These are phyloP conservation scores for Agrochola circellaris DNA, from an alignment of 2,888 invertebrate species.

Conservation along the genomic window DNA sequence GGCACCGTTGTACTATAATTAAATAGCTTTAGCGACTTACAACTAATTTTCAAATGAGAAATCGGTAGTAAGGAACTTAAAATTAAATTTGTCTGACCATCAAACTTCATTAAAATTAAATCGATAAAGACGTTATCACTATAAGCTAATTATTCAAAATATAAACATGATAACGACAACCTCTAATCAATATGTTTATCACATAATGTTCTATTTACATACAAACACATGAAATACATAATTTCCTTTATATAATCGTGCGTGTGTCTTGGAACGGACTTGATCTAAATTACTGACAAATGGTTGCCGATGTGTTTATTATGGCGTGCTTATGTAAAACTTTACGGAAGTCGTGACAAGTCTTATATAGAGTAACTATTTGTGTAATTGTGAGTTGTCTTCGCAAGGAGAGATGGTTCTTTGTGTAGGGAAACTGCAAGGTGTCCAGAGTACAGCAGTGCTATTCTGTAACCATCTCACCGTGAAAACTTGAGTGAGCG, in stretches of 20 bases:
- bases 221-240: neutral
- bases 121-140: neutral
- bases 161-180: neutral
- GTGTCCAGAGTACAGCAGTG: neutral
- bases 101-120: neutral
- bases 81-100: neutral
- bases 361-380: slow-evolving; percentile 7
- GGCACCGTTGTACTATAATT: no score
- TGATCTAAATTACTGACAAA: slow-evolving; percentile 58
- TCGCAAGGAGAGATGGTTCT: slow-evolving; percentile 8
- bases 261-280: slow-evolving; percentile 41
- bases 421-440: neutral
- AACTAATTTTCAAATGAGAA: no score
- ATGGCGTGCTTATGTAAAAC: slow-evolving; percentile 40
- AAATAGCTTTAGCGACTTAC: no score
- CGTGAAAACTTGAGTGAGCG: no score
- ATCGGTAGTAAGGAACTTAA: neutral
- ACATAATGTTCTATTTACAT: slow-evolving; percentile 16
- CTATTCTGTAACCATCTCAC: no score
- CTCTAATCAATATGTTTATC: neutral
- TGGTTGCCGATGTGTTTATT: slow-evolving; percentile 39
- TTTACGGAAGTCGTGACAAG: slow-evolving; percentile 43
- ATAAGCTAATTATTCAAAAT: neutral
- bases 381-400: slow-evolving; percentile 10
- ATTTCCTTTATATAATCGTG: slow-evolving; percentile 7